Conservation (phyloP, 2,888 invertebrate species). For the Ectemnius continuus region DNA sequence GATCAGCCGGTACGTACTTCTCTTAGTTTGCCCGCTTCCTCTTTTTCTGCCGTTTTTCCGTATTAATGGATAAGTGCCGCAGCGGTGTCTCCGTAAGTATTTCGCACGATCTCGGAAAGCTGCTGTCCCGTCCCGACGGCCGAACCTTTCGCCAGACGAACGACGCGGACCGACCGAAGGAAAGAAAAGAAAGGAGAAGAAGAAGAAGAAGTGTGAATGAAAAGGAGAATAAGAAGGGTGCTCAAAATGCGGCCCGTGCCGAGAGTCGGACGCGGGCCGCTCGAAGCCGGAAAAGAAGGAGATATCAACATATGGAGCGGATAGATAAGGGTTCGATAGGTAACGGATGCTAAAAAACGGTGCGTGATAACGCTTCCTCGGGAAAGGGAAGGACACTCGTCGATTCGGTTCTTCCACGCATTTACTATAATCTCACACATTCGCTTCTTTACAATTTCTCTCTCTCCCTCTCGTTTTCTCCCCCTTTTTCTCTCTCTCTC, state of each 20-base stretch:
- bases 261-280: slow-evolving; percentile 1
- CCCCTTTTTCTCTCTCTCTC: slow-evolving; percentile 15
- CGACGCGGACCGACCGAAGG: slow-evolving; percentile 37
- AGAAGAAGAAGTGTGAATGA: slow-evolving; percentile 38
- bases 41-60: not conserved
- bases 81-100: slow-evolving; percentile 48
- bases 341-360: not conserved
- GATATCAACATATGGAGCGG: slow-evolving; percentile 4
- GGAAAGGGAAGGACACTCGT: slow-evolving; percentile 35
- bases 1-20: not conserved
- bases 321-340: slow-evolving; percentile 24
- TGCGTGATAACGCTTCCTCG: not conserved
- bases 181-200: slow-evolving; percentile 43
- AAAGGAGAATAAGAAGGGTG: slow-evolving; percentile 29
- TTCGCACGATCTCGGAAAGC: slow-evolving; percentile 37
- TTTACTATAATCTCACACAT: slow-evolving; percentile 18
- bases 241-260: slow-evolving; percentile 7
- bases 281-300: slow-evolving; percentile 16
- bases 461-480: slow-evolving; percentile 16
- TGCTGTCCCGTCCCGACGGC: slow-evolving; percentile 7
- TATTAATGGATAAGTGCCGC: slow-evolving; percentile 62
- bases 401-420: slow-evolving; percentile 29
- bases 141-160: slow-evolving; percentile 30
- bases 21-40: not conserved
- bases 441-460: slow-evolving; percentile 8